Conservation (phyloP, 2,113 vertebrate species). For the Oriolus oriolus region DNA sequence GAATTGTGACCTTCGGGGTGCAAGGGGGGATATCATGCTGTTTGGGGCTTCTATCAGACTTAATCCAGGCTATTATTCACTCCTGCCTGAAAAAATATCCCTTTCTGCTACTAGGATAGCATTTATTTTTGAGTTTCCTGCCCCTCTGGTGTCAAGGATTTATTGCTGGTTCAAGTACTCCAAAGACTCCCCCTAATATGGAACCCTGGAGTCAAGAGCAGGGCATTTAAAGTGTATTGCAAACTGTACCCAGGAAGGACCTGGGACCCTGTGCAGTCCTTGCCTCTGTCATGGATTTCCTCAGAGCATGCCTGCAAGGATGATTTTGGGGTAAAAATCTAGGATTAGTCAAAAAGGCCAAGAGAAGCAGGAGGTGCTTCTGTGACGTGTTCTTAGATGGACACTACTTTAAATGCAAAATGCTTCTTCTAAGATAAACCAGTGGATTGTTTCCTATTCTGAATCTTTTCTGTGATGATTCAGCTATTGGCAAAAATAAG, state of each 20-base stretch:
- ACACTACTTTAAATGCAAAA: not conserved
- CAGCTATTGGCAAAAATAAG: not conserved
- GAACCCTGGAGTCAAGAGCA: not conserved
- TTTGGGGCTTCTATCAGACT: not conserved
- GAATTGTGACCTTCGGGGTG: not conserved
- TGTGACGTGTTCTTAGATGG: not conserved
- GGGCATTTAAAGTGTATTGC: not conserved
- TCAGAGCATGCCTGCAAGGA: not conserved
- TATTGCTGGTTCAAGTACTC: not conserved
- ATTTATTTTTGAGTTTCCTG: not conserved
- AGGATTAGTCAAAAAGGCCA: not conserved
- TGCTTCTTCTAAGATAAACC: not conserved
- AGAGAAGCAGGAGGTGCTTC: not conserved
- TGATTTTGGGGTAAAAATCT: not conserved
- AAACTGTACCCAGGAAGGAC: not conserved
- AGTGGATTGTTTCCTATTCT: not conserved
- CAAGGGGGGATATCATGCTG: fast-evolving
- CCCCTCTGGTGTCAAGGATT: fast-evolving
- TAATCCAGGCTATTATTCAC: not conserved
- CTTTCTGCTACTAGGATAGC: not conserved
- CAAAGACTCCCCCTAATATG: not conserved
- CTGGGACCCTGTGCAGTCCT: not conserved
- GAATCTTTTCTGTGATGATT: not conserved
- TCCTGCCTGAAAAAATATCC: not conserved
- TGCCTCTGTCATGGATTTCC: not conserved